Conservation (phyloP, 2,797 vertebrate genomes). For the Sebastiscus albofasciatus region DNA sequence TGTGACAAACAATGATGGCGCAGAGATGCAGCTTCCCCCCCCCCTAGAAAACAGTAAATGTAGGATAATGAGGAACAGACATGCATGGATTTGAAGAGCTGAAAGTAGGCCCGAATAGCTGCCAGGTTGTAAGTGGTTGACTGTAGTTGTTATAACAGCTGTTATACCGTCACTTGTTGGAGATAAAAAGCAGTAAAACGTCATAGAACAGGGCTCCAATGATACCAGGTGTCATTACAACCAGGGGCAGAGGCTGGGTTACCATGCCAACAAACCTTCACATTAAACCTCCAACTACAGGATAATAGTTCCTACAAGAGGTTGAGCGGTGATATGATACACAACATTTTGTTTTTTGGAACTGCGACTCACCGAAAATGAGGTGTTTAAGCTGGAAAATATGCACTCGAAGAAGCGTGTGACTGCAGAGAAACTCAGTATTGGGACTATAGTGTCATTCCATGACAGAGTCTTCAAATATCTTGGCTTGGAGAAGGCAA, state of each 20-base stretch:
- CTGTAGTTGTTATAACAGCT: slow-evolving; percentile 14
- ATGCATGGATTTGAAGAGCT: slow-evolving; percentile 26
- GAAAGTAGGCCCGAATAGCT: neutral
- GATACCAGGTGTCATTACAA: slow-evolving; percentile 6
- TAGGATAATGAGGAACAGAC: slow-evolving; percentile 19
- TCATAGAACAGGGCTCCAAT: slow-evolving; percentile 2
- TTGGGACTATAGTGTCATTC: slow-evolving; percentile 37
- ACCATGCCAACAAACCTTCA: slow-evolving; percentile 12
- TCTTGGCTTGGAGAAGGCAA: slow-evolving; percentile 55
- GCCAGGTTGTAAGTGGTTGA: slow-evolving; percentile 1
- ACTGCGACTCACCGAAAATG: neutral
- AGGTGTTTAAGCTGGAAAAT: neutral
- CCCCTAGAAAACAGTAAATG: neutral
- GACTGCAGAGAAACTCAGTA: slow-evolving; percentile 28
- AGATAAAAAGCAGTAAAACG: neutral
- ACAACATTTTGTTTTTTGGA: slow-evolving; percentile 18
- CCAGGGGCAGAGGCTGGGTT: neutral
- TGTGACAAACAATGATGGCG: neutral
- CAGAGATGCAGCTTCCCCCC: neutral
- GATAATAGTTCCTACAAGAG: slow-evolving; percentile 16
- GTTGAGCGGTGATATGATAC: neutral
- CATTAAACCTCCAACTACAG: neutral
- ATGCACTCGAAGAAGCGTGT: slow-evolving; percentile 1
- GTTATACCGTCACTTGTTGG: neutral
- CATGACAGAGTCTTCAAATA: slow-evolving; percentile 66